phyloP scores from a whole-genome alignment of 2,888 invertebrate genomes.

The Chrysolina americana region DNA sequence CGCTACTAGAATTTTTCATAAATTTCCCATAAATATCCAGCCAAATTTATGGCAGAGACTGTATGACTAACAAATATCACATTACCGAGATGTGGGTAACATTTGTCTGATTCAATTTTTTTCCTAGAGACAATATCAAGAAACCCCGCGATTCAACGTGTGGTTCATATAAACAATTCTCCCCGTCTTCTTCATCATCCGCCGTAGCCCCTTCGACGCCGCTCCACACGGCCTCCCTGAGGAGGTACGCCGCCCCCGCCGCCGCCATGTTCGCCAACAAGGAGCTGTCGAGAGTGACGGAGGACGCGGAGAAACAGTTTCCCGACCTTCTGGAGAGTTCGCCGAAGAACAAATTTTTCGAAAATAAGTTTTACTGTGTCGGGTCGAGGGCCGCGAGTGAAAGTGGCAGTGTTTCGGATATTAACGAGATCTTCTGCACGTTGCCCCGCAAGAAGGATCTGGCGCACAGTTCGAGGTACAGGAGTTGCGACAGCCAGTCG shows the following conservation, averaged over 20 bases:
- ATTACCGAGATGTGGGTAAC: no score
- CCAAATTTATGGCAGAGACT: no score
- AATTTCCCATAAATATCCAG: no score
- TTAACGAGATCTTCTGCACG: slow-evolving; percentile 75
- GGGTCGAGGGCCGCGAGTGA: slow-evolving; percentile 59
- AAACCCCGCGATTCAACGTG: slow-evolving; percentile 67
- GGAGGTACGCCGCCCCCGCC: slow-evolving; percentile 35
- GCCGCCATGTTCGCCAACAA: slow-evolving; percentile 52
- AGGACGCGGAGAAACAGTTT: slow-evolving; percentile 61
- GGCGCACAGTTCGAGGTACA: slow-evolving; percentile 62
- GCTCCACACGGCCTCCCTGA: slow-evolving; percentile 29
- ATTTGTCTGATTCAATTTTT: slow-evolving; percentile 59
- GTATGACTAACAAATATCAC: no score
- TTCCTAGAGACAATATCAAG: slow-evolving; percentile 70
- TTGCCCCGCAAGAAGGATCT: slow-evolving; percentile 71
- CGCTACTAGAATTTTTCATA: no score
- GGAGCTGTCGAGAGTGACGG: slow-evolving; percentile 61
- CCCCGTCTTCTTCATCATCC: slow-evolving; percentile 68
- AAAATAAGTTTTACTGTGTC: slow-evolving; percentile 35
- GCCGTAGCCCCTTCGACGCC: slow-evolving; percentile 68
- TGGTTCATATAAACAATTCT: slow-evolving; percentile 67
- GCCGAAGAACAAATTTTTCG: slow-evolving; percentile 53
- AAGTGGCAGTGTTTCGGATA: slow-evolving; percentile 66
- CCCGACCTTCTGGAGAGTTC: slow-evolving; percentile 67
- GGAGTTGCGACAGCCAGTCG: slow-evolving; percentile 79